Evolutionary conservation across 2,797 vertebrate species (phyloP).

Genomic region (Dendrocincla tyrannina): DNA sequence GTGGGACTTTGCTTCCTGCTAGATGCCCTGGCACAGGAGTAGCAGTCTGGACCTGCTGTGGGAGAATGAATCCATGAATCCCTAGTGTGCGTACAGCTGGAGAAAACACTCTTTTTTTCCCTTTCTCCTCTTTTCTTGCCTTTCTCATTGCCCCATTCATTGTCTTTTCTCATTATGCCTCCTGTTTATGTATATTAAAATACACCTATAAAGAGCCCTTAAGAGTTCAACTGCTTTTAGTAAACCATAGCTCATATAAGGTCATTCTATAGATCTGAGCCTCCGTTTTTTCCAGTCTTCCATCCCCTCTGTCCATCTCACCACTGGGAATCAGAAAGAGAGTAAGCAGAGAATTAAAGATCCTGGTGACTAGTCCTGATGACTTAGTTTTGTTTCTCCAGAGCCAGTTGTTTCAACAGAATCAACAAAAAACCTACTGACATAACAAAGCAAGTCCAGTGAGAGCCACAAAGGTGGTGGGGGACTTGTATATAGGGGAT

Average conservation of each 20-base stretch:
- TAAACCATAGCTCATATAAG: not conserved
- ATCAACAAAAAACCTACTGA: not conserved
- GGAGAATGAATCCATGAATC: not conserved
- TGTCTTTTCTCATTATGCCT: not conserved
- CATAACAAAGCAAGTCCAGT: not conserved
- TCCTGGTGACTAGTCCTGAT: too few species aligned
- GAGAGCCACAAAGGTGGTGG: not conserved
- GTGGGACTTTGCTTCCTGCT: not conserved
- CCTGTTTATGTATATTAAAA: not conserved
- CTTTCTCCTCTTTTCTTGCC: not conserved
- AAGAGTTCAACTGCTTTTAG: not conserved
- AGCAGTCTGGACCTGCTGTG: not conserved
- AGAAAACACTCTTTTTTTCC: not conserved
- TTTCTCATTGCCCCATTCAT: not conserved
- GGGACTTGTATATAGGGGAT: fast-evolving
- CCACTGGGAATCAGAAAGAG: not conserved
- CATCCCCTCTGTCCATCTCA: not conserved
- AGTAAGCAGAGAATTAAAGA: not conserved
- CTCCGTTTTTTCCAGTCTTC: not conserved
- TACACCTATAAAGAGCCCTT: not conserved
- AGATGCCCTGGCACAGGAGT: not conserved
- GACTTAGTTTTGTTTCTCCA: not conserved
- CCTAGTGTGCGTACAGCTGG: not conserved
- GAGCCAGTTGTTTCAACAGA: not conserved
- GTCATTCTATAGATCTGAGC: not conserved